Evolutionary conservation across 2,797 vertebrate species (phyloP), one percentile per base, ranked within the genome.

Genomic region (Molossus molossus): DNA sequence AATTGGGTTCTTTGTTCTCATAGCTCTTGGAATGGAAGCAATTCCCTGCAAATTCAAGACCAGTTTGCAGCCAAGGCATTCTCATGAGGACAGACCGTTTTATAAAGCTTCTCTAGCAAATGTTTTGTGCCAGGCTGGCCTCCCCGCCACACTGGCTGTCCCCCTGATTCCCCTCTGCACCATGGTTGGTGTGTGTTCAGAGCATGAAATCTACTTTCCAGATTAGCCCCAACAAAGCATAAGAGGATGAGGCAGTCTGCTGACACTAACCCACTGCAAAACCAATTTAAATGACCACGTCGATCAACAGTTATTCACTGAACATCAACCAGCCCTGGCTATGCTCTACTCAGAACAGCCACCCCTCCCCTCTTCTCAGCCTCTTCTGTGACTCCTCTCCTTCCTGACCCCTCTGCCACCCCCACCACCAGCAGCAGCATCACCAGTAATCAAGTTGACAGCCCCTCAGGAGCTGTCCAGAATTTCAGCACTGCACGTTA

Each of bases 281-380:
- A 94, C 86, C 72, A 95, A 96, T 95, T 97, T 94, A 96, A 97
- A 96, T 69, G 75, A 94, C 90, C 85, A 62, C 33, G 79, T 92
- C 3, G 3, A 94, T 97, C 95, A 95, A 65, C 55, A 91, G 37
- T 58, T 75, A 84, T 64, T 94, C 93, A 81, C 40, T 90, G 88
- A 93, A 72, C 64, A 95, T 86, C 90, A 76, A 20, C 75, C 55
- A 85, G 57, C 69, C 88, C 79, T 88, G 55, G 18, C 18, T 88
- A 79, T 48, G 48, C 69, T 93, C 58, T 91, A 45, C 50, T 93
- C 69, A 64, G 64, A 89, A 87, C 20, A 58, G 13, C 18, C 72
- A 33, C 58, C n/a, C 58, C 48, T 81, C 64, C 57, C 58, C 95
- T 96, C 69, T 57, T 73, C 60, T 77, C 29, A 20, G 55, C 13